Conservation (phyloP, 2,888 invertebrate genomes). For the Choristoneura rosaceana region DNA sequence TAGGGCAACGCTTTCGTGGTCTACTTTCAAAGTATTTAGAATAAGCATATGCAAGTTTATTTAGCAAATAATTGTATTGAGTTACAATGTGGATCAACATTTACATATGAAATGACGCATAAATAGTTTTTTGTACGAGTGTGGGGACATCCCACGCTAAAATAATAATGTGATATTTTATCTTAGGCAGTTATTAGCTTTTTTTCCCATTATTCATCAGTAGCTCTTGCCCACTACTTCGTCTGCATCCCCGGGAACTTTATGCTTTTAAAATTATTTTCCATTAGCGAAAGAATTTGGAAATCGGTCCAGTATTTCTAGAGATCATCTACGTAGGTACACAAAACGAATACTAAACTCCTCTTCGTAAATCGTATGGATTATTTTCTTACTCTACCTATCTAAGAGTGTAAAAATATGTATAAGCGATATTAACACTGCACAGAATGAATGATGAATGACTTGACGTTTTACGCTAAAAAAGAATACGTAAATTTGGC, state of each 20-base stretch:
- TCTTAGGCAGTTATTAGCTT: background rate
- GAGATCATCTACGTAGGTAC: no score
- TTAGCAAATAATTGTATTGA: conserved; percentile 25
- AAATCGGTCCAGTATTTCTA: no score
- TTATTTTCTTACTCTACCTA: no score
- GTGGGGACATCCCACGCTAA: background rate
- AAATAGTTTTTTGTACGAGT: background rate
- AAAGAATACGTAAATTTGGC: background rate
- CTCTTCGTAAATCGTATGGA: no score
- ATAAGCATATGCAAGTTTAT: conserved; percentile 21
- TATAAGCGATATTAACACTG: background rate
- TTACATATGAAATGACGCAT: background rate
- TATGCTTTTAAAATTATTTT: no score
- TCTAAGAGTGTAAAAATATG: no score
- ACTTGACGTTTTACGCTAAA: background rate
- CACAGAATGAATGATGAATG: background rate
- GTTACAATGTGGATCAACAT: background rate
- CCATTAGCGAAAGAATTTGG: no score
- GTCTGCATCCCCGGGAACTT: no score
- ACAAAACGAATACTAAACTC: no score
- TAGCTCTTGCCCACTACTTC: no score
- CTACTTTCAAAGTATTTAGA: conserved; percentile 31
- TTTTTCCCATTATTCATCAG: background rate
- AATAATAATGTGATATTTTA: background rate
- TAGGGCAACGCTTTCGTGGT: conserved; percentile 27